Conservation (phyloP, 2,113 vertebrate species). For the Mesitornis unicolor region DNA sequence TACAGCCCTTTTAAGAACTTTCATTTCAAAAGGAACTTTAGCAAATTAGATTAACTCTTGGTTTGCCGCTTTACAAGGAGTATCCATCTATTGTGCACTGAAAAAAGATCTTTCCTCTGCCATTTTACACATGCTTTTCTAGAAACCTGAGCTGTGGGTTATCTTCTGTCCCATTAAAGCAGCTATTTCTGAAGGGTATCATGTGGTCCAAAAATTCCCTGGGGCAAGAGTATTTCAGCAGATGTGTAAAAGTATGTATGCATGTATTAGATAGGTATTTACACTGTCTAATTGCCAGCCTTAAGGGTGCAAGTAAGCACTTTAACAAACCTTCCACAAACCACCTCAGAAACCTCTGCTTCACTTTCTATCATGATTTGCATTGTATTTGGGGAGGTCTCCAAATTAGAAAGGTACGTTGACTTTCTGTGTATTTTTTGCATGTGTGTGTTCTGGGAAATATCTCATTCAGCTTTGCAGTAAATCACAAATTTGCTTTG, state of each 20-base stretch:
- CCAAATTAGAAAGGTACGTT: background rate
- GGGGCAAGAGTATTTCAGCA: background rate
- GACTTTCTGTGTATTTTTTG: background rate
- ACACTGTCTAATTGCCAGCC: background rate
- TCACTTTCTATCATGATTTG: background rate
- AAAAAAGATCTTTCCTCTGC: background rate
- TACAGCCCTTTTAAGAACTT: slow-evolving; percentile 13
- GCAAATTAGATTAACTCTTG: slow-evolving; percentile 43
- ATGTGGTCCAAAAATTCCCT: background rate
- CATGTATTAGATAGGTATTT: background rate
- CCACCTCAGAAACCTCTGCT: background rate
- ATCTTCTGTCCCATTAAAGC: background rate
- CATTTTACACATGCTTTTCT: background rate
- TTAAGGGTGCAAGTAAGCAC: background rate
- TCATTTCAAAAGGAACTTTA: slow-evolving; percentile 25
- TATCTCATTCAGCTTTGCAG: background rate
- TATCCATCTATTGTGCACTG: background rate
- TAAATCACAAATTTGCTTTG: background rate
- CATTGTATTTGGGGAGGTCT: background rate
- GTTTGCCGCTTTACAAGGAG: background rate
- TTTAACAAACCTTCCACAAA: background rate
- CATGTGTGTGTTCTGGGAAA: background rate
- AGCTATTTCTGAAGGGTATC: background rate
- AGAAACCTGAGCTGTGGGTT: background rate
- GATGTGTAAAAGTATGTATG: background rate